Conservation (phyloP, 2,113 vertebrate genomes). For the Noctilio leporinus region DNA sequence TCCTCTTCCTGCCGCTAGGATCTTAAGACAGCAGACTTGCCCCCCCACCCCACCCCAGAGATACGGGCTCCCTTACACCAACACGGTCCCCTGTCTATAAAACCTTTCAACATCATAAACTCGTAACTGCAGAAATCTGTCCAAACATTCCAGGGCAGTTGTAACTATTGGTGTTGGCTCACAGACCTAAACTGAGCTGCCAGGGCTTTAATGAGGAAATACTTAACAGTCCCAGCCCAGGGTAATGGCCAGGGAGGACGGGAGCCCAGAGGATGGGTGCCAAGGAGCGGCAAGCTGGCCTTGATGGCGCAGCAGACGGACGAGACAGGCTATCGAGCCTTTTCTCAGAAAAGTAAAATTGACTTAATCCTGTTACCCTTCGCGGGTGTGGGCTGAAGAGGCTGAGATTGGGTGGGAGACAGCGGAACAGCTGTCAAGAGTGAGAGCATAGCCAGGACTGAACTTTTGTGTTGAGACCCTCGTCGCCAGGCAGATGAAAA, state of each 20-base stretch:
- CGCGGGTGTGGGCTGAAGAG: slow-evolving; percentile 3
- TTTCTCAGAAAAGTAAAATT: slow-evolving; percentile 49
- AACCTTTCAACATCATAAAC: slow-evolving; percentile 74
- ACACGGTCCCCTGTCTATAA: slow-evolving; percentile 62
- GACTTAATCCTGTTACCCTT: slow-evolving; percentile 37
- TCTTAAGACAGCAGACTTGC: slow-evolving; percentile 61
- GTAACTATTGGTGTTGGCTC: slow-evolving; percentile 81
- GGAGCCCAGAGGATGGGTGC: slow-evolving; percentile 17
- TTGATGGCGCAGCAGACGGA: neutral
- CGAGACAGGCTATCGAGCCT: neutral
- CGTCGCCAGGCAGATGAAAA: slow-evolving; percentile 68
- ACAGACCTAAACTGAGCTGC: slow-evolving; percentile 41
- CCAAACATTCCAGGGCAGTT: slow-evolving; percentile 73
- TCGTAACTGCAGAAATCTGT: slow-evolving; percentile 76
- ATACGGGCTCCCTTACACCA: slow-evolving; percentile 61
- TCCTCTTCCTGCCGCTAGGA: neutral
- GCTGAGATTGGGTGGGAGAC: slow-evolving; percentile 20
- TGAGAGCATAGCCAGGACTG: slow-evolving; percentile 40
- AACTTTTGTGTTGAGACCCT: slow-evolving; percentile 60
- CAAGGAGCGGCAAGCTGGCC: slow-evolving; percentile 48
- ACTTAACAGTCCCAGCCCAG: slow-evolving; percentile 70
- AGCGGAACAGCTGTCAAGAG: slow-evolving; percentile 32
- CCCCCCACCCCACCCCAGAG: neutral
- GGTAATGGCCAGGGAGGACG: slow-evolving; percentile 62
- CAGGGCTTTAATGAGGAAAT: slow-evolving; percentile 79